Evolutionary conservation across 2,888 invertebrate species (phyloP).

Genomic region (Nephrotoma appendiculata): DNA sequence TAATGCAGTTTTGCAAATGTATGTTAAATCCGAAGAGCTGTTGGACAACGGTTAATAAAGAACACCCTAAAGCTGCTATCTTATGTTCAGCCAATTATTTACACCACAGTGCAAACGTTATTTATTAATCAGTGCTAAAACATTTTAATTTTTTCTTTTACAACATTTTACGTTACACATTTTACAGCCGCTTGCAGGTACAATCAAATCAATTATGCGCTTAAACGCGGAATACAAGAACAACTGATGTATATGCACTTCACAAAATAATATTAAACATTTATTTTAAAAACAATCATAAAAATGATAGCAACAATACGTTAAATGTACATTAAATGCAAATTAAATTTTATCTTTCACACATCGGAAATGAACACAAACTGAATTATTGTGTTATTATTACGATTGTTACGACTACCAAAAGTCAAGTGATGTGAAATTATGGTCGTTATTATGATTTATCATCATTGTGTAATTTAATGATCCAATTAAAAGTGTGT

Average conservation of each 20-base stretch:
- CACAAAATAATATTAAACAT: not conserved
- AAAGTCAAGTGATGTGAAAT: not conserved
- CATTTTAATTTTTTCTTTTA: too few relatives aligned
- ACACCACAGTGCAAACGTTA: too few relatives aligned
- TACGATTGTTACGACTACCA: too few relatives aligned
- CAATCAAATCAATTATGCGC: not conserved
- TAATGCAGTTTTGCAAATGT: too few relatives aligned
- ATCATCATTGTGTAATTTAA: not conserved
- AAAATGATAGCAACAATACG: not conserved
- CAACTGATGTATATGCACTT: too few relatives aligned
- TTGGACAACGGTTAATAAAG: too few relatives aligned
- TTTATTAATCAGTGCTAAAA: too few relatives aligned
- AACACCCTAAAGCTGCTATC: too few relatives aligned
- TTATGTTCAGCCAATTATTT: too few relatives aligned
- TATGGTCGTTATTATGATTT: not conserved
- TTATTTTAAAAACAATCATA: not conserved
- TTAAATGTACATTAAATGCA: not conserved
- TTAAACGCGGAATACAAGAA: not conserved
- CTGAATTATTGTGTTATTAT: not conserved
- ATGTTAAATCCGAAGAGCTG: too few relatives aligned
- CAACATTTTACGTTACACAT: not conserved
- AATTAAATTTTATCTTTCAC: not conserved
- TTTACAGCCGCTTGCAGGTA: not conserved
- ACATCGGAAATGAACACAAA: not conserved
- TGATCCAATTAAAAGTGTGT: not conserved